Evolutionary conservation across 2,113 vertebrate species (phyloP).

Genomic region (Pelusios castaneus): DNA sequence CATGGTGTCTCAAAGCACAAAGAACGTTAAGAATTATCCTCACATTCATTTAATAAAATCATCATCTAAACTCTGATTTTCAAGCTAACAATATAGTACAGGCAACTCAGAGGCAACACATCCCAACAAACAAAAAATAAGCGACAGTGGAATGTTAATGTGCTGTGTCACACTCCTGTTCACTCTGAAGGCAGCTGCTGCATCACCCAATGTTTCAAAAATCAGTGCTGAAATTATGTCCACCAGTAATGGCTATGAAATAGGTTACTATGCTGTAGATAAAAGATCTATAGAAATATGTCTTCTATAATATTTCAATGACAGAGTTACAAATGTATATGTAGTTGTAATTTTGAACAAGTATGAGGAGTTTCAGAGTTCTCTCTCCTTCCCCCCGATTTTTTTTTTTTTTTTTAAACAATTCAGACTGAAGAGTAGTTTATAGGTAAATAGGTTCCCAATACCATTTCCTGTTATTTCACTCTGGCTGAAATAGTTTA

Average conservation of each 20-base stretch:
- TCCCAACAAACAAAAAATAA: not conserved
- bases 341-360: not conserved
- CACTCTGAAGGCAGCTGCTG: not conserved
- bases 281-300: not conserved
- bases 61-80: not conserved
- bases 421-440: not conserved
- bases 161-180: not conserved
- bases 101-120: not conserved
- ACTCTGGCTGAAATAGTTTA: not conserved
- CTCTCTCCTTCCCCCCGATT: not conserved
- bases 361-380: not conserved
- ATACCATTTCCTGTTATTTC: not conserved
- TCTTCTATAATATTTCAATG: not conserved
- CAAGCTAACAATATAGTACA: not conserved
- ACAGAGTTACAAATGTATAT: not conserved
- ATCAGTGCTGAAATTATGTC: not conserved
- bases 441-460: fast-evolving
- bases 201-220: not conserved
- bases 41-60: conserved; percentile 29
- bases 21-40: conserved; percentile 14
- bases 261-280: fast-evolving
- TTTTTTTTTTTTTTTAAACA: not conserved
- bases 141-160: not conserved
- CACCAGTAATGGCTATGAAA: not conserved
- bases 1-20: not conserved